These are phyloP conservation scores for Leucoptera coffeella DNA, from an alignment of 2,888 invertebrate species.

Conservation along the genomic window DNA sequence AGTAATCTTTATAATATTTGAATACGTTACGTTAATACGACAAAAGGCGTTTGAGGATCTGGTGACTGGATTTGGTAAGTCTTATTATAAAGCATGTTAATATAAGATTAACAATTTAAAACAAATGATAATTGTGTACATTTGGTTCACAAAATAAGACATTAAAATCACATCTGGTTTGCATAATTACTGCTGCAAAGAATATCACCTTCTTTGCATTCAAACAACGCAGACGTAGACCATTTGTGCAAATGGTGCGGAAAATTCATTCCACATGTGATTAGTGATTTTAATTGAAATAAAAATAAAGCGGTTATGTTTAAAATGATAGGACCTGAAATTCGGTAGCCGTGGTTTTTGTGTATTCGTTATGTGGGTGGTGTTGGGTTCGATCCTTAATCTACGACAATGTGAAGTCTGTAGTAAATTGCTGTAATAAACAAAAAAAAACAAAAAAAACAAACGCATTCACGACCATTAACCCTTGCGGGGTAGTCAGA, in stretches of 20 bases:
- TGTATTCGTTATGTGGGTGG: too few species aligned
- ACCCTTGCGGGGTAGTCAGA: too few species aligned
- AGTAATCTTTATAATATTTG: constrained; percentile 67
- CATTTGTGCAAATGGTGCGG: constrained; percentile 24
- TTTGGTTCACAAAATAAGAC: constrained; percentile 47
- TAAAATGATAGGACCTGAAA: too few species aligned
- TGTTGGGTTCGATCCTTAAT: too few species aligned
- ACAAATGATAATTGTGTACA: constrained; percentile 27
- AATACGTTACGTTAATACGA: constrained; percentile 61
- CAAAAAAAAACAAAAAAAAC: too few species aligned
- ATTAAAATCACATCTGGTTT: constrained; percentile 51
- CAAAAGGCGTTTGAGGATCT: constrained; percentile 58
- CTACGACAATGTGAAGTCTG: too few species aligned
- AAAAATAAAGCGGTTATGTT: too few species aligned
- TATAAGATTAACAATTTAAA: neutral
- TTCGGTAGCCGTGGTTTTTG: too few species aligned
- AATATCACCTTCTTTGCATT: constrained; percentile 37
- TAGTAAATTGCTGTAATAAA: too few species aligned
- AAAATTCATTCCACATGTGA: constrained; percentile 15
- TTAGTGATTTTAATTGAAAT: constrained; percentile 12
- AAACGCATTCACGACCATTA: too few species aligned
- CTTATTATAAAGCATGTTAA: constrained; percentile 12
- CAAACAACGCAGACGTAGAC: constrained; percentile 33
- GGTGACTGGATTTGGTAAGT: constrained; percentile 36
- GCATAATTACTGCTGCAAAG: constrained; percentile 41